Conservation (phyloP, 2,113 vertebrate species). For the Cyanoliseus patagonus region DNA sequence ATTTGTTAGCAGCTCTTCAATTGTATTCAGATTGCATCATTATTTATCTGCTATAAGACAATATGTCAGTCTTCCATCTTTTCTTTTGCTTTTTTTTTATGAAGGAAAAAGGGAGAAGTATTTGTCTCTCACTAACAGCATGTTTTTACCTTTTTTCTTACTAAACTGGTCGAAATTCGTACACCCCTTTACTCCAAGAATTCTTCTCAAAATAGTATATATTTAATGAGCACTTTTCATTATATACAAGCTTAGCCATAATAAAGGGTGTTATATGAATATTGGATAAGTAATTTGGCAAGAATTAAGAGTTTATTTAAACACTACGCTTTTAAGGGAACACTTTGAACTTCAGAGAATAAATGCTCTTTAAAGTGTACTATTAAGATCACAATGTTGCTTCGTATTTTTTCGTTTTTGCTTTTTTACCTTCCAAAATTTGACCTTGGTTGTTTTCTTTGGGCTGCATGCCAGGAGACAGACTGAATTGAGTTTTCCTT, state of each 20-base stretch:
- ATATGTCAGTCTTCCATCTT: not conserved
- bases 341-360: not conserved
- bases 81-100: not conserved
- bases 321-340: not conserved
- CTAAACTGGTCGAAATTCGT: not conserved
- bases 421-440: constrained; percentile 26
- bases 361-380: not conserved
- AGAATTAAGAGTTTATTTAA: not conserved
- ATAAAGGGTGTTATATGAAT: not conserved
- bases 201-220: not conserved
- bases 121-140: not conserved
- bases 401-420: not conserved
- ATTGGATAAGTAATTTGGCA: not conserved
- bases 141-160: not conserved
- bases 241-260: not conserved
- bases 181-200: not conserved
- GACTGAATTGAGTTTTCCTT: not conserved
- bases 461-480: constrained; percentile 35
- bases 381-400: not conserved
- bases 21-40: not conserved
- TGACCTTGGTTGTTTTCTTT: constrained; percentile 45
- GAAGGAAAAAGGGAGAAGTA: not conserved
- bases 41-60: not conserved
- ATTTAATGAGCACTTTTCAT: not conserved
- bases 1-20: not conserved